These are phyloP conservation scores for Bombus affinis DNA, from an alignment of 1,140 invertebrate species.

Conservation along the genomic window DNA sequence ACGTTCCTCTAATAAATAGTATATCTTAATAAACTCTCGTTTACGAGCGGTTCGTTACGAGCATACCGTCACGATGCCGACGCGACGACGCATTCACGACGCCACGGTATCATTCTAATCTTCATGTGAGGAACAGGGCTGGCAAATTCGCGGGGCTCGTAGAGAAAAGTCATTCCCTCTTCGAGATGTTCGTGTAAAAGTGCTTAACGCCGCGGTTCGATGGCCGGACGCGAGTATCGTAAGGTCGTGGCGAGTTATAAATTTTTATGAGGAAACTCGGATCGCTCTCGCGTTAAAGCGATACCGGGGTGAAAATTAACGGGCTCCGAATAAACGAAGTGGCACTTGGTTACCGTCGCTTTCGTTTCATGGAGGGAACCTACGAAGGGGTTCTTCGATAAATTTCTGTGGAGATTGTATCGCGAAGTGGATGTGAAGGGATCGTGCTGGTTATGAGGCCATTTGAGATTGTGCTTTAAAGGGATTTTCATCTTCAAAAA, in stretches of 20 bases:
- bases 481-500: background rate
- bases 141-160: background rate
- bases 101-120: background rate
- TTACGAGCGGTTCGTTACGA: background rate
- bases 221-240: slow-evolving; percentile 3
- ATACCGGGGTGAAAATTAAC: slow-evolving; percentile 35
- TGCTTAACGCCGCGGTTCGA: background rate
- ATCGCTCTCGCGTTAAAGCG: background rate
- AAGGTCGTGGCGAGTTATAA: slow-evolving; percentile 10
- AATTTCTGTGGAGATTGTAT: background rate
- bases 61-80: too few species aligned
- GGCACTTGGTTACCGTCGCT: background rate
- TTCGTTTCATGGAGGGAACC: background rate
- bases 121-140: background rate
- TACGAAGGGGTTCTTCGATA: background rate
- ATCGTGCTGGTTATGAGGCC: background rate
- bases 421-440: background rate
- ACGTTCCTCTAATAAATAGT: background rate
- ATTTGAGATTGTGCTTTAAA: background rate
- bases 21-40: background rate
- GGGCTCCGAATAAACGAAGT: background rate
- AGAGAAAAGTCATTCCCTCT: background rate
- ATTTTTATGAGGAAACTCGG: slow-evolving; percentile 31
- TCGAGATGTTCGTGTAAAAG: too few species aligned
- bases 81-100: background rate